A percentile compares a stretch with the other conserved stretches of the same genome.
Conservation (phyloP, 1,140 invertebrate genomes). For the Trypoxylus dichotomus region DNA sequence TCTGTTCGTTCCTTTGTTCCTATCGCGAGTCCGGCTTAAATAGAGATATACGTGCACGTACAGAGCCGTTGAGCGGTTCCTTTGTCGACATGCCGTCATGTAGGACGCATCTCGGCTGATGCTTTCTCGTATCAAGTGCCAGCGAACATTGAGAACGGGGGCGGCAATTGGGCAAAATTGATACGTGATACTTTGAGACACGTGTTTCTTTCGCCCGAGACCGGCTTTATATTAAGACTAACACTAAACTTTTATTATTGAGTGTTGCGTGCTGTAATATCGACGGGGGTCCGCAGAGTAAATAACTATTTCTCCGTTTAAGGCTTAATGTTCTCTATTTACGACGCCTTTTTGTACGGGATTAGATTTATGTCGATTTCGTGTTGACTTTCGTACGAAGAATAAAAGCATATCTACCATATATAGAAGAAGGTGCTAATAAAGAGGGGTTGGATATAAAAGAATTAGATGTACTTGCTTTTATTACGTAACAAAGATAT, state of each 20-base stretch:
- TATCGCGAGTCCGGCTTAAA: neutral
- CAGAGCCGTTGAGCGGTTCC: neutral
- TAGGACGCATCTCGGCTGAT: neutral
- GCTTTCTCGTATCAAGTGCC: neutral
- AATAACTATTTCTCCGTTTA: too few species aligned
- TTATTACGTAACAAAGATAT: too few species aligned
- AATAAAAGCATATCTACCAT: too few species aligned
- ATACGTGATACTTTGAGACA: neutral
- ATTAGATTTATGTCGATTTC: too few species aligned
- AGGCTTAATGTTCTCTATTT: too few species aligned
- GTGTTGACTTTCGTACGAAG: too few species aligned
- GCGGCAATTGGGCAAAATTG: neutral
- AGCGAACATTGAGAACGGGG: neutral
- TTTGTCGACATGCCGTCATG: neutral
- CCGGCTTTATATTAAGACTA: neutral
- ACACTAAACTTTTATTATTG: neutral
- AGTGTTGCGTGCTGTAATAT: neutral
- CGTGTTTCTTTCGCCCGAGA: neutral
- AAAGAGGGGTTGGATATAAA: too few species aligned
- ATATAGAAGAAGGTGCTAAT: too few species aligned
- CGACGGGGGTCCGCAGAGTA: too few species aligned
- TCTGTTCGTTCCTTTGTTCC: neutral
- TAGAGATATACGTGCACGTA: neutral
- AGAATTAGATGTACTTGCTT: too few species aligned
- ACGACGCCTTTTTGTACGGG: too few species aligned